phyloP scores from a whole-genome alignment of 2,888 invertebrate species.

The Malthinus seriepunctatus region DNA sequence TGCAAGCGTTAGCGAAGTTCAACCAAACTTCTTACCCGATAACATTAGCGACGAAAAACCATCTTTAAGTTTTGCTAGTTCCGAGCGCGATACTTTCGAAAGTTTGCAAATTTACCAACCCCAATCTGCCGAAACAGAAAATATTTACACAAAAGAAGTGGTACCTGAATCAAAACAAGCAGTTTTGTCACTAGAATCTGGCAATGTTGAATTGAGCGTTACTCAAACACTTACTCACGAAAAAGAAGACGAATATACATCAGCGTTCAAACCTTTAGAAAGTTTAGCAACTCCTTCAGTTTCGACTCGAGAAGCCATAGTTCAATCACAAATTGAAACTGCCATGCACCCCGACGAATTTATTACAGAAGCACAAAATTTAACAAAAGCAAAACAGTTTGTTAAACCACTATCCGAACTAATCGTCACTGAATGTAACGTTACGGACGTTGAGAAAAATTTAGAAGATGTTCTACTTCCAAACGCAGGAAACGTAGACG shows the following conservation, averaged over 20 bases:
- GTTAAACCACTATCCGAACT: constrained; percentile 58
- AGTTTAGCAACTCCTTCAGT: constrained; percentile 53
- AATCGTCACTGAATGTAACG: constrained; percentile 58
- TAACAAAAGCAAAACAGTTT: constrained; percentile 57
- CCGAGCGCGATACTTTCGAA: constrained; percentile 57
- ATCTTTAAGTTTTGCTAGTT: constrained; percentile 53
- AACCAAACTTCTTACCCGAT: constrained; percentile 52
- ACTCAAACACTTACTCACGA: constrained; percentile 54
- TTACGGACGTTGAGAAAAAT: constrained; percentile 60
- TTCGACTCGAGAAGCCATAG: constrained; percentile 54
- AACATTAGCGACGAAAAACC: constrained; percentile 47
- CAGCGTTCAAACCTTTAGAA: constrained; percentile 48
- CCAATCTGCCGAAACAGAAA: constrained; percentile 57
- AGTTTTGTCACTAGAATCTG: constrained; percentile 44
- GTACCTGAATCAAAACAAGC: constrained; percentile 49
- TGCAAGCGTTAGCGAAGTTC: constrained; percentile 56
- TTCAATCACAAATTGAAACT: constrained; percentile 56
- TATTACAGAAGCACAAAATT: constrained; percentile 49
- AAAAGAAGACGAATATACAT: constrained; percentile 53
- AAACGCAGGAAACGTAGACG: constrained; percentile 58
- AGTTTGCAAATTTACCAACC: constrained; percentile 61
- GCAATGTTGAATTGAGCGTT: constrained; percentile 50
- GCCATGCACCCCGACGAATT: constrained; percentile 55
- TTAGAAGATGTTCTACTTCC: constrained; percentile 58
- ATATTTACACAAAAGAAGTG: constrained; percentile 43